Conservation (phyloP, 2,888 invertebrate genomes). For the Epinotia demarniana region DNA sequence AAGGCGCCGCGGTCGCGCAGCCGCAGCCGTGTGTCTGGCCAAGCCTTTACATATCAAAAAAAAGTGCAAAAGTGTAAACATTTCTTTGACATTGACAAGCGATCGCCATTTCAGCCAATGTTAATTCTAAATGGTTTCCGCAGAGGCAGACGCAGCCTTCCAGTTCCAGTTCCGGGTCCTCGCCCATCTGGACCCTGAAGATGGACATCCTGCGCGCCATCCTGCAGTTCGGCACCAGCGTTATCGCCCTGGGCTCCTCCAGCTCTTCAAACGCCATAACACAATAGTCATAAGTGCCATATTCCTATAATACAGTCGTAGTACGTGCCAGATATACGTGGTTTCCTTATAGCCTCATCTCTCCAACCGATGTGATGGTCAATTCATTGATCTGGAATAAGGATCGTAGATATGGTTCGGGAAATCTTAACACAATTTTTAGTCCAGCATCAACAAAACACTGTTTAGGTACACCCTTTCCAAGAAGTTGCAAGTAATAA, state of each 20-base stretch:
- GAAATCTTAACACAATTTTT: not conserved
- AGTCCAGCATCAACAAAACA: no score
- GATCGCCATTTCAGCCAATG: not conserved
- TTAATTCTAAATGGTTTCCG: not conserved
- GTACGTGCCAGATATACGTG: not conserved
- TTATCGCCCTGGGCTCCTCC: conserved; percentile 69
- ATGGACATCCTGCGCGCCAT: conserved; percentile 70
- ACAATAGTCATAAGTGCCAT: conserved; percentile 49
- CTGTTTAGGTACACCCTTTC: no score
- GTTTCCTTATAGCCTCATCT: conserved; percentile 56
- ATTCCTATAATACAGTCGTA: conserved; percentile 36
- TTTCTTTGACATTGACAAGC: no score
- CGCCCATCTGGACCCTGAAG: conserved; percentile 70
- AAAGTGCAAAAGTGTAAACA: no score
- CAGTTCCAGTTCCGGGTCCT: conserved; percentile 46
- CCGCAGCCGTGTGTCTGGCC: no score
- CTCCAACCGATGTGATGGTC: conserved; percentile 64
- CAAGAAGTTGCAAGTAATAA: no score
- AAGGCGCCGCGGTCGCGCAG: no score
- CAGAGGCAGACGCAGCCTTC: conserved; percentile 42
- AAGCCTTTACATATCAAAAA: no score
- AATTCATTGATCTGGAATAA: conserved; percentile 69
- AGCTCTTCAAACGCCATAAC: conserved; percentile 55
- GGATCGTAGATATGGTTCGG: not conserved
- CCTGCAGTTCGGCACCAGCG: conserved; percentile 67